A percentile compares a stretch with the other conserved stretches of the same genome.
These are phyloP conservation scores for Platycnemis pennipes DNA, from an alignment of 2,888 invertebrate genomes.

Conservation along the genomic window DNA sequence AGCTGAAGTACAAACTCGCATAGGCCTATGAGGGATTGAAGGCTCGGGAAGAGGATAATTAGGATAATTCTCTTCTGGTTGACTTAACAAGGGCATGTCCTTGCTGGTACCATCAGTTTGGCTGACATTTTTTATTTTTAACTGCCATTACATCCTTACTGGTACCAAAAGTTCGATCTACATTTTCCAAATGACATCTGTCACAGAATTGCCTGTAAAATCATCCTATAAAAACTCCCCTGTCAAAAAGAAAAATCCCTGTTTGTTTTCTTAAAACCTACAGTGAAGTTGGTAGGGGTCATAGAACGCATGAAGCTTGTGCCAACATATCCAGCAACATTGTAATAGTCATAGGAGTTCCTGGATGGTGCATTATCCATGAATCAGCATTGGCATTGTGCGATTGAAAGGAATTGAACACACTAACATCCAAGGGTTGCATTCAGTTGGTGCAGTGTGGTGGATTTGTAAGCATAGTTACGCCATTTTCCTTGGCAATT, in stretches of 20 bases:
- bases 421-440: conserved; percentile 76
- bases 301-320: conserved; percentile 75
- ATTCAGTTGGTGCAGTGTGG: conserved; percentile 77
- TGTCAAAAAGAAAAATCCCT: conserved; percentile 73
- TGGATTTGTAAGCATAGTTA: conserved; percentile 77
- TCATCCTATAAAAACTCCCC: too few species aligned
- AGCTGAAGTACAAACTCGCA: too few species aligned
- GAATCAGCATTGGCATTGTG: conserved; percentile 73
- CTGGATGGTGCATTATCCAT: conserved; percentile 77
- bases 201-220: too few species aligned
- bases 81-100: too few species aligned
- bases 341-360: conserved; percentile 77
- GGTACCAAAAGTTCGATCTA: too few species aligned
- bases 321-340: conserved; percentile 76
- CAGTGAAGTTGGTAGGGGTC: conserved; percentile 76
- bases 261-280: conserved; percentile 76
- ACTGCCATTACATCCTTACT: too few species aligned
- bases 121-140: too few species aligned
- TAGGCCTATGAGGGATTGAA: too few species aligned
- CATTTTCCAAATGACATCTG: too few species aligned
- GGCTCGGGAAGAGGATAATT: too few species aligned
- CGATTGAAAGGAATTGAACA: conserved; percentile 75
- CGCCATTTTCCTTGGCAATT: conserved; percentile 76
- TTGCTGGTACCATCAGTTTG: too few species aligned
- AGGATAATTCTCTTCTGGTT: too few species aligned